These are phyloP conservation scores for Cryptoleucopteryx plumbea DNA, from an alignment of 2,113 vertebrate genomes.

Conservation along the genomic window DNA sequence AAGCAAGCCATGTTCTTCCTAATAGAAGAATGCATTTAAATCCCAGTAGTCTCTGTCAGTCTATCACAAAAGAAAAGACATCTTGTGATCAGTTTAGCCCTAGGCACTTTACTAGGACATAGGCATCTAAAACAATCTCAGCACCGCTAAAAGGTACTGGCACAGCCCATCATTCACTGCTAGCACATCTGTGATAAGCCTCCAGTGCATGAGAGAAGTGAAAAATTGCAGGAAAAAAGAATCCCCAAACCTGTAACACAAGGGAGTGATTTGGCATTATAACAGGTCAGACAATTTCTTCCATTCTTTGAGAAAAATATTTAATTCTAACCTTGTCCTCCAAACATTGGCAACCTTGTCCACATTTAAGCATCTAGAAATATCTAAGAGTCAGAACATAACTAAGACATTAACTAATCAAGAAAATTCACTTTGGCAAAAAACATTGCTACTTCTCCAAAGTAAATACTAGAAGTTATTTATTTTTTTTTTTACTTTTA, in stretches of 20 bases:
- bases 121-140: background rate
- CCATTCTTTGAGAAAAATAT: background rate
- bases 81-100: background rate
- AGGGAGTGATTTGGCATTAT: fast-evolving
- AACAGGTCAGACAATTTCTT: background rate
- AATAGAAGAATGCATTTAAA: background rate
- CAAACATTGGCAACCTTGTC: background rate
- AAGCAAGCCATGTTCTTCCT: background rate
- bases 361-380: background rate
- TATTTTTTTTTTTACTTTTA: background rate
- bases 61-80: background rate
- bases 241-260: background rate
- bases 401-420: background rate
- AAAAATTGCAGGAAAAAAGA: background rate
- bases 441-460: background rate
- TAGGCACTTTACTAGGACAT: background rate
- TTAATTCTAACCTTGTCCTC: background rate
- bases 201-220: background rate
- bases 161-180: background rate
- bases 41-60: background rate
- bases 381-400: background rate
- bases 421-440: background rate
- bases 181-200: background rate
- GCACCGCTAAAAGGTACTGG: background rate
- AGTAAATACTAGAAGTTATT: background rate